Base-by-base conservation (phyloP, 92 coral and sea anemone genomes). In the Epizoanthus scotinus region DNA sequence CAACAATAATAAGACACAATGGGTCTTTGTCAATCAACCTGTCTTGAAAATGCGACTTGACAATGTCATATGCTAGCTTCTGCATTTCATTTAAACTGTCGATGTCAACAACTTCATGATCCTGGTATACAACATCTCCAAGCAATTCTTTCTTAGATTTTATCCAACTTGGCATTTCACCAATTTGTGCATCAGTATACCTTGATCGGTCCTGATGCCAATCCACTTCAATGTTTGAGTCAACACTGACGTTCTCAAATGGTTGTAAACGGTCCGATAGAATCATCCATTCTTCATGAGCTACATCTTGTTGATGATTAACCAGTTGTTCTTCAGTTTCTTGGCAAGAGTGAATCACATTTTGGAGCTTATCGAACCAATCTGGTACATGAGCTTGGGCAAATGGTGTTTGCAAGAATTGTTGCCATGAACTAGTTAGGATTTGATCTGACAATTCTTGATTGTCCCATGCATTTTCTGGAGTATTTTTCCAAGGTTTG, bases 401-500 rank as follows among this genome's bases (percentile, higher is more conserved):
- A 82, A 62, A 62, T 31, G 77, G 66, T 26, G 89, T 69, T 31
- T 87, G 60, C 36, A 87, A 82, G 55, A 87, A 82, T 6, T 82
- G 67, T 19, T 55, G 86, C 90, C 90, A 87, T 1, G 42, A 62
- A 87, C 56, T 70, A 31, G n/a, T 73, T 59, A 57, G 57, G 8
- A 57, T 34, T 63, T 73, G 42, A 60, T 87, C 87, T 47, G 84
- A 78, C 62, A 66, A 65, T 44, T 85, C 75, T 67, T 78, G 84
- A 63, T 60, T 68, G 70, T 73, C 68, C 88, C 88, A 85, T 63
- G 87, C 84, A 87, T 87, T 71, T 14, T 50, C 38, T 60, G 19
- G 81, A 63, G 70, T 85, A 74, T 26, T 80, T 85, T 68, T 70
- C 90, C 90, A 87, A 15, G 86, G 86, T 82, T 82, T 87, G 40